These are phyloP conservation scores for Ectobius pallidus DNA, from an alignment of 2,888 invertebrate species.

Conservation along the genomic window DNA sequence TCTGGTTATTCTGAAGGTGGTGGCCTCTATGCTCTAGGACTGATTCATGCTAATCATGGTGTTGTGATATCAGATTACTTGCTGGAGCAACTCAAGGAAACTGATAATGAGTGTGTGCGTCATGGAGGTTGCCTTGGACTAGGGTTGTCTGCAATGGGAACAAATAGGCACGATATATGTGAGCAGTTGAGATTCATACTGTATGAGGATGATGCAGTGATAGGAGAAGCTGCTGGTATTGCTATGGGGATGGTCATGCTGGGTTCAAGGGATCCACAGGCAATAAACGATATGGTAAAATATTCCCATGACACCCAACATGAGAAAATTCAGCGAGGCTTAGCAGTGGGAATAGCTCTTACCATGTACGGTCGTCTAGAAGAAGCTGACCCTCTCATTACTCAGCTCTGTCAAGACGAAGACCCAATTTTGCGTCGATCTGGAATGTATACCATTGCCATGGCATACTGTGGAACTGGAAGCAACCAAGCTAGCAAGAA, in stretches of 20 bases:
- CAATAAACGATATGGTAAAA: slow-evolving; percentile 96
- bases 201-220: slow-evolving; percentile 98
- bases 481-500: slow-evolving; percentile 64
- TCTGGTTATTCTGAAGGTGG: slow-evolving; percentile 94
- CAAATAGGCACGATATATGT: slow-evolving; percentile 93
- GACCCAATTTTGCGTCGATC: slow-evolving; percentile 53
- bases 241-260: slow-evolving; percentile 99
- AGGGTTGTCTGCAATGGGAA: slow-evolving; percentile 98
- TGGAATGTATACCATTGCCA: slow-evolving; percentile 63
- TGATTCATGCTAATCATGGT: slow-evolving; percentile 99
- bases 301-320: too few species aligned
- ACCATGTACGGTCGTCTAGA: slow-evolving; percentile 62
- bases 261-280: slow-evolving; percentile 87
- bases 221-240: slow-evolving; percentile 98
- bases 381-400: slow-evolving; percentile 62
- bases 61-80: slow-evolving; percentile 95
- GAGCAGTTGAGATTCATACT: slow-evolving; percentile 96
- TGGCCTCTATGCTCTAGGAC: slow-evolving; percentile 91
- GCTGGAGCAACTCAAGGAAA: slow-evolving; percentile 92
- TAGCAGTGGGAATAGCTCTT: background rate
- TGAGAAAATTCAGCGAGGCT: background rate
- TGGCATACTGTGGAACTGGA: slow-evolving; percentile 67
- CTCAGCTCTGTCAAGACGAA: slow-evolving; percentile 59
- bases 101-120: slow-evolving; percentile 89
- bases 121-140: slow-evolving; percentile 98